Evolutionary conservation across 2,888 invertebrate genomes (phyloP).

Genomic region (Cecidostiba fungosa): DNA sequence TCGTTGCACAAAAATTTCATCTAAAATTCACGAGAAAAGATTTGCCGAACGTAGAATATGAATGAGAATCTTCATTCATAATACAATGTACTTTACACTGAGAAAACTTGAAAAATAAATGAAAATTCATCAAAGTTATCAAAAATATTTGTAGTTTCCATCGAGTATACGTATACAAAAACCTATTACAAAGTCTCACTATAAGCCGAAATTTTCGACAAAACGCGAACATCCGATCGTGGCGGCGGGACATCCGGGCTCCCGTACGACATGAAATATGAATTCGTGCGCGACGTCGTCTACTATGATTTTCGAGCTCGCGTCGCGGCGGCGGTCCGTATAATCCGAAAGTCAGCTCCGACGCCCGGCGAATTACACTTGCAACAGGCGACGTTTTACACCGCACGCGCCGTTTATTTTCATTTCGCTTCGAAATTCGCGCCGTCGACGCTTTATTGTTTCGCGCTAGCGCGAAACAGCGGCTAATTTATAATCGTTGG

Average conservation of each 20-base stretch:
- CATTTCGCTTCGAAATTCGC: constrained; percentile 37
- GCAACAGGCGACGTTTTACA: constrained; percentile 23
- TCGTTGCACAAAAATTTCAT: too few species aligned
- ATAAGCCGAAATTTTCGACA: not conserved
- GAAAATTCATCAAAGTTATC: not conserved
- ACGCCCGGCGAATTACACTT: not conserved
- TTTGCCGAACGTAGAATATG: too few species aligned
- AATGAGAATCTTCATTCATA: too few species aligned
- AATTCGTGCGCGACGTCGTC: not conserved
- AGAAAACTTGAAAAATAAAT: not conserved
- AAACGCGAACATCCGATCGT: not conserved
- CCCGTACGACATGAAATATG: constrained; percentile 1
- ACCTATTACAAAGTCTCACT: not conserved
- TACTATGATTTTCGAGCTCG: constrained; percentile 19
- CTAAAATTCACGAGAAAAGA: too few species aligned
- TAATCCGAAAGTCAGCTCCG: constrained; percentile 18
- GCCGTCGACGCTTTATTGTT: constrained; percentile 40
- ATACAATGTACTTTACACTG: too few species aligned
- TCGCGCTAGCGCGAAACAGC: not conserved
- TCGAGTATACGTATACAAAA: not conserved
- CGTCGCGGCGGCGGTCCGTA: not conserved
- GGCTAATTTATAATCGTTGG: constrained; percentile 28
- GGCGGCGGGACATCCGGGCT: not conserved
- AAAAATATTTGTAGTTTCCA: not conserved
- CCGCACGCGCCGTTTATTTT: constrained; percentile 33